phyloP scores from a whole-genome alignment of 2,797 vertebrate genomes.

The Argya squamiceps region DNA sequence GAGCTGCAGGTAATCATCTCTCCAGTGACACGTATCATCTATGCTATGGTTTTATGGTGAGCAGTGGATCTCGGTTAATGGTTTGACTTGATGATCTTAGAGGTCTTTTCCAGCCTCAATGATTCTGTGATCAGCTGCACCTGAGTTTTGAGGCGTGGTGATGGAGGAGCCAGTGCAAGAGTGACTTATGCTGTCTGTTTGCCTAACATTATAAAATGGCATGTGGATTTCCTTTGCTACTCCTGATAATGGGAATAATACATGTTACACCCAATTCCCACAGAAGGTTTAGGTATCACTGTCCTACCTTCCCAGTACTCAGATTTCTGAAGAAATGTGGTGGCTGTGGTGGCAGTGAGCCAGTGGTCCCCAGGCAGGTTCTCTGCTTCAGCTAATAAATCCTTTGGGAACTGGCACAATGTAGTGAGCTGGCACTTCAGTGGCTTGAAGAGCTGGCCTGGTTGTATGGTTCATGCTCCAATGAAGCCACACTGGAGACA shows the following conservation, averaged over 20 bases:
- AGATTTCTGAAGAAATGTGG: not conserved
- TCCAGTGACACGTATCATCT: not conserved
- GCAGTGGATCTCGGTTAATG: not conserved
- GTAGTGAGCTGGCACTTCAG: not conserved
- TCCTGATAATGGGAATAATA: not conserved
- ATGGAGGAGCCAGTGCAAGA: not conserved
- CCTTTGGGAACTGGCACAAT: not conserved
- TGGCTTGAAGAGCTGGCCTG: not conserved
- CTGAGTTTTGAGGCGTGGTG: fast-evolving
- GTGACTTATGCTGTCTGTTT: not conserved
- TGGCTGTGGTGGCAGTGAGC: not conserved
- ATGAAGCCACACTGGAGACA: not conserved
- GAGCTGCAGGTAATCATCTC: not conserved
- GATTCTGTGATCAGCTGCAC: not conserved
- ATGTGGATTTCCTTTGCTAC: not conserved
- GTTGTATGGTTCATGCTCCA: not conserved
- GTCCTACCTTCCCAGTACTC: not conserved
- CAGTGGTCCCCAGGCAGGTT: not conserved
- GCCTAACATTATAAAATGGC: not conserved
- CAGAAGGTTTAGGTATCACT: not conserved
- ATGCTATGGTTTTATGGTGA: not conserved
- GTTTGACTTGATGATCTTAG: fast-evolving
- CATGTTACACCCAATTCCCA: not conserved
- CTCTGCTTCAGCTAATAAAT: not conserved
- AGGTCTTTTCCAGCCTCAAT: not conserved